A percentile compares a stretch with the other conserved stretches of the same genome.
Conservation (phyloP, 2,797 vertebrate species). For the Anniella stebbinsi region DNA sequence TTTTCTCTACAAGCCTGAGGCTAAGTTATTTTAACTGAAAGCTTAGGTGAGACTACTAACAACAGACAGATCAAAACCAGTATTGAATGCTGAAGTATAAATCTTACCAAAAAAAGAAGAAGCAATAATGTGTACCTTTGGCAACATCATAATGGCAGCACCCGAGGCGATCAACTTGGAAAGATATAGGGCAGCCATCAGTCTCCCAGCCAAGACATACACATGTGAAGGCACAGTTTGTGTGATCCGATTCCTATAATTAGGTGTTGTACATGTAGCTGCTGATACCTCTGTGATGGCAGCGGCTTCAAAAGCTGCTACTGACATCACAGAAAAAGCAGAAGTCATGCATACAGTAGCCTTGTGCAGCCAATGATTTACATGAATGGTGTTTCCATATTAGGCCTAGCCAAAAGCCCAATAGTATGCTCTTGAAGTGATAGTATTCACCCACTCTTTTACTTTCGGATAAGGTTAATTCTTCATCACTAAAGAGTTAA, state of each 20-base stretch:
- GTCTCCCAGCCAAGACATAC: neutral
- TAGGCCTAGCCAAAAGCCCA: neutral
- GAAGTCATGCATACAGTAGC: neutral
- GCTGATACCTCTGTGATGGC: neutral
- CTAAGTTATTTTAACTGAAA: neutral
- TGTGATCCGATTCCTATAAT: neutral
- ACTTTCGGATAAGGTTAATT: neutral
- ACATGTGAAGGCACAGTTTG: neutral
- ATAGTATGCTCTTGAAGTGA: neutral
- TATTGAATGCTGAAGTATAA: conserved; percentile 15
- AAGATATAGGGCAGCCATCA: neutral
- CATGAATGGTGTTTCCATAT: neutral
- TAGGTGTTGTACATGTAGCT: neutral
- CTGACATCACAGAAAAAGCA: neutral
- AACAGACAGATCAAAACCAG: conserved; percentile 24
- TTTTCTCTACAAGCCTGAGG: conserved; percentile 19
- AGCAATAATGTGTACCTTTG: neutral
- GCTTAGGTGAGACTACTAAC: conserved; percentile 14
- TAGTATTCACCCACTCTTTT: neutral
- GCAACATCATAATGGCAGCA: neutral
- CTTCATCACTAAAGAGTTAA: neutral
- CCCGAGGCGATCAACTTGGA: neutral
- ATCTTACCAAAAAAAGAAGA: neutral
- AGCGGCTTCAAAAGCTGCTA: neutral
- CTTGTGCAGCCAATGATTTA: neutral